Conservation (phyloP, 2,888 invertebrate genomes). For the Drosophila yooni region DNA sequence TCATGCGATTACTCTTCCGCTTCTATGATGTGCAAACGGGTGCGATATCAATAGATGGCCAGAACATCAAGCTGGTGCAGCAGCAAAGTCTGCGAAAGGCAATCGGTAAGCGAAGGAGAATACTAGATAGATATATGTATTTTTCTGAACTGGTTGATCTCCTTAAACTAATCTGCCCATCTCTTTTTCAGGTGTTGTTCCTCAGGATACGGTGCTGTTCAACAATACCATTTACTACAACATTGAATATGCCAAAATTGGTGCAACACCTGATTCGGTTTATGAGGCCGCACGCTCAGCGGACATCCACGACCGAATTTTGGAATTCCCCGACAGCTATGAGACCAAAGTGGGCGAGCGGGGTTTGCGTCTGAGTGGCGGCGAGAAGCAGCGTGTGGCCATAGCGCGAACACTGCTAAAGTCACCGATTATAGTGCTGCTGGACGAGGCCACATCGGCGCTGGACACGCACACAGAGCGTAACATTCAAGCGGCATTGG, state of each 20-base stretch:
- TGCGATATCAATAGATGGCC: constrained; percentile 93
- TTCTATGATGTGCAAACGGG: constrained; percentile 98
- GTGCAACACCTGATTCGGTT: constrained; percentile 92
- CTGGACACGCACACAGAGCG: constrained; percentile 98
- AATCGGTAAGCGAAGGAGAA: constrained; percentile 85
- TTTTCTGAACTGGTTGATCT: background rate
- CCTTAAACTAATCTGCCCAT: background rate
- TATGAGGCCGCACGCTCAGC: constrained; percentile 95
- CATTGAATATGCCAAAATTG: constrained; percentile 95
- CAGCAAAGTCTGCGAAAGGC: constrained; percentile 93
- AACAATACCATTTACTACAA: constrained; percentile 97
- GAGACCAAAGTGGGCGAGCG: constrained; percentile 97
- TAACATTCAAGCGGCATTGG: constrained; percentile 95
- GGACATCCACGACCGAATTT: constrained; percentile 96
- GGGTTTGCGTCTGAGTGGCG: constrained; percentile 97
- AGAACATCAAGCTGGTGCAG: constrained; percentile 93
- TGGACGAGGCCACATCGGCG: constrained; percentile 98
- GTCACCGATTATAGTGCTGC: constrained; percentile 93
- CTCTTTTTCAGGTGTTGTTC: constrained; percentile 91
- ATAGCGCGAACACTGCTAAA: constrained; percentile 98
- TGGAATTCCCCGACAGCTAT: constrained; percentile 95
- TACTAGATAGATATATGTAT: background rate
- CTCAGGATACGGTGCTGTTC: constrained; percentile 98
- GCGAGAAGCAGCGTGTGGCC: constrained; percentile 98
- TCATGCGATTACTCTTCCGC: constrained; percentile 96